Evolutionary conservation across 2,888 invertebrate genomes (phyloP), one percentile per base, ranked within the genome.

Genomic region (Dioctria rufipes): DNA sequence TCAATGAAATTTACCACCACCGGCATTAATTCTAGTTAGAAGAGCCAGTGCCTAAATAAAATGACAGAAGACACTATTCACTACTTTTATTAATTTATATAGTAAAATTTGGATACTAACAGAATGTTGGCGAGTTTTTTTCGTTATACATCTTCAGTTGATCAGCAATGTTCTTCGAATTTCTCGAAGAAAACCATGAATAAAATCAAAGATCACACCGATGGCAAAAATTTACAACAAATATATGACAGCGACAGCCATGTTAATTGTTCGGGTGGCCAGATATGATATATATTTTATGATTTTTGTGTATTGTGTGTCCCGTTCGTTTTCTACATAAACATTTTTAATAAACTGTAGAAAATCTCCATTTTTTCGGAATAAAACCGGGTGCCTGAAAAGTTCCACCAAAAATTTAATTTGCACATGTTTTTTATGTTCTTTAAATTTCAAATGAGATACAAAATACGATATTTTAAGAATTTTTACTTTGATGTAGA

Each of bases 101-200:
- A 25, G 3, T 1, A 9, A 49, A 11, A 40, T 25, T 11, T 49
- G 9, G 3, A 43, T 69, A 69, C 69, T 69, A 69, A 69, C 69
- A 69, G 51, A 69, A 11, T 51, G 25, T 25, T 37, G 5, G 25
- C 69, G 51, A 39, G 49, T 69, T 69, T 37, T 37, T 39, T 49
- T 51, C 69, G 51, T 49, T 37, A 37, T 49, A 69, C 69, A 69
- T 69, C 69, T 69, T 69, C 69, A 25, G 25, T 11, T 69, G 37
- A 51, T 69, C 69, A 69, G 39, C 49, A 51, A 69, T 69, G 51
- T 51, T 39, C 69, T 51, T 69, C 69, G 49, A 5, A 69, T 37
- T 69, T 8, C 51, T 37, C 49, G 69, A 69, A 69, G 69, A 69
- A 69, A 51, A 69, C 51, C 40, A 43, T 69, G 61, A 61, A 39